Percentiles rank a stretch among this genome's conserved stretches.
Evolutionary conservation across 37 sponge, comb jelly and placozoan genomes (phyloP).

Genomic region (Dysidea cf. avara): DNA sequence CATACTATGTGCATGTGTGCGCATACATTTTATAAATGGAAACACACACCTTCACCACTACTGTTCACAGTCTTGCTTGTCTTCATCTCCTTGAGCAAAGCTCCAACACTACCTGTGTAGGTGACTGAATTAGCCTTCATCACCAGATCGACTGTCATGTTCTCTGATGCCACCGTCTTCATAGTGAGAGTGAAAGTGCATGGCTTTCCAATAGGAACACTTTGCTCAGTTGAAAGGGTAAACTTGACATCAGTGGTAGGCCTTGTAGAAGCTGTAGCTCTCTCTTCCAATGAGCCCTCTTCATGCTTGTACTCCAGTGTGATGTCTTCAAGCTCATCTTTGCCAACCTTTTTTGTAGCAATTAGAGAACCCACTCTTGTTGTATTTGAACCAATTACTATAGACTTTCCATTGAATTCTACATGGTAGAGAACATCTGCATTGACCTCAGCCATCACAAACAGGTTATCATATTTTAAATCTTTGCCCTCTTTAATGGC

Average conservation of each 20-base stretch:
- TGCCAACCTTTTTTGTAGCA: constrained; percentile 82
- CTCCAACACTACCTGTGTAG: constrained; percentile 36
- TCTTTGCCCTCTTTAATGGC: constrained; percentile 68
- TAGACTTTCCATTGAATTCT: constrained; percentile 34
- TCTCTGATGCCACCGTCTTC: too few relatives aligned
- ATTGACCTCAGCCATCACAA: constrained; percentile 89
- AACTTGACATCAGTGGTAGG: constrained; percentile 38
- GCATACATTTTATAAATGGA: neutral
- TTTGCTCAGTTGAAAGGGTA: neutral
- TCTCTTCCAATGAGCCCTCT: constrained; percentile 75
- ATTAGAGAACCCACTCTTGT: constrained; percentile 59
- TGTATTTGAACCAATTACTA: constrained; percentile 41
- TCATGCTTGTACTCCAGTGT: constrained; percentile 86
- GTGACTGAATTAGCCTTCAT: constrained; percentile 12
- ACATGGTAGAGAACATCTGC: constrained; percentile 68
- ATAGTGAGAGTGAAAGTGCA: constrained; percentile 3
- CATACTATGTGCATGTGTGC: too few relatives aligned
- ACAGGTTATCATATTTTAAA: constrained; percentile 66
- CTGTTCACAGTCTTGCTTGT: neutral
- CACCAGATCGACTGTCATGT: constrained; percentile 3
- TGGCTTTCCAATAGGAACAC: constrained; percentile 3
- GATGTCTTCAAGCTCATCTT: constrained; percentile 64
- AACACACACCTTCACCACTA: neutral
- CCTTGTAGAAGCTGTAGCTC: constrained; percentile 27
- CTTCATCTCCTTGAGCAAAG: neutral